These are phyloP conservation scores for Drosophila borborema DNA, from an alignment of 2,888 invertebrate genomes.

Conservation along the genomic window DNA sequence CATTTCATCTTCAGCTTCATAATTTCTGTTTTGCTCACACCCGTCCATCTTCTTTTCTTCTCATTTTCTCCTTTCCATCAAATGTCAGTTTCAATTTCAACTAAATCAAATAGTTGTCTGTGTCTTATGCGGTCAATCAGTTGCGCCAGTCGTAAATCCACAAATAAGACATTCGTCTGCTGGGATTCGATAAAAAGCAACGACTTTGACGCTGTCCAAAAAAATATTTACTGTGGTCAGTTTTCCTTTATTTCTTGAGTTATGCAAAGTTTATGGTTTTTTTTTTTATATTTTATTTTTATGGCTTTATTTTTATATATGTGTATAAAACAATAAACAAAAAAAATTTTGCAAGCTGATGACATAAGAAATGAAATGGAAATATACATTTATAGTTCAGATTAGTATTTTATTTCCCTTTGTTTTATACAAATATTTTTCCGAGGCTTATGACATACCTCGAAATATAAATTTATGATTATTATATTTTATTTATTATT, in stretches of 20 bases:
- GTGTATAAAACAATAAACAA: neutral
- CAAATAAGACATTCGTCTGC: slow-evolving; percentile 24
- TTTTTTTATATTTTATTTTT: neutral
- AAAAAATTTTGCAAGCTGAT: too few relatives aligned
- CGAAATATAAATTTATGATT: too few relatives aligned
- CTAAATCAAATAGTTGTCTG: slow-evolving; percentile 40
- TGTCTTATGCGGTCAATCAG: slow-evolving; percentile 41
- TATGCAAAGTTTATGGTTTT: neutral
- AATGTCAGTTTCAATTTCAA: slow-evolving; percentile 50
- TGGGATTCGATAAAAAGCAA: slow-evolving; percentile 10
- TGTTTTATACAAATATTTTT: too few relatives aligned
- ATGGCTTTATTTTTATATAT: neutral
- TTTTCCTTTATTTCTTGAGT: neutral
- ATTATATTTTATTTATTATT: too few relatives aligned
- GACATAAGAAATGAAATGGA: too few relatives aligned
- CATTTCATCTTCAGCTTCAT: slow-evolving; percentile 20
- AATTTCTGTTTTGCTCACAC: slow-evolving; percentile 17
- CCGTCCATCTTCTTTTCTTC: slow-evolving; percentile 8
- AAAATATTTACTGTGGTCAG: slow-evolving; percentile 3
- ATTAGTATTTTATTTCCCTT: too few relatives aligned
- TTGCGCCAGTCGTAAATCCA: slow-evolving; percentile 44
- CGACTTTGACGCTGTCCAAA: neutral
- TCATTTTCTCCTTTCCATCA: neutral
- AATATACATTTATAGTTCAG: too few relatives aligned
- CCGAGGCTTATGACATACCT: too few relatives aligned